Evolutionary conservation across 2,888 invertebrate species (phyloP).

Genomic region (Pyrrhia umbra): DNA sequence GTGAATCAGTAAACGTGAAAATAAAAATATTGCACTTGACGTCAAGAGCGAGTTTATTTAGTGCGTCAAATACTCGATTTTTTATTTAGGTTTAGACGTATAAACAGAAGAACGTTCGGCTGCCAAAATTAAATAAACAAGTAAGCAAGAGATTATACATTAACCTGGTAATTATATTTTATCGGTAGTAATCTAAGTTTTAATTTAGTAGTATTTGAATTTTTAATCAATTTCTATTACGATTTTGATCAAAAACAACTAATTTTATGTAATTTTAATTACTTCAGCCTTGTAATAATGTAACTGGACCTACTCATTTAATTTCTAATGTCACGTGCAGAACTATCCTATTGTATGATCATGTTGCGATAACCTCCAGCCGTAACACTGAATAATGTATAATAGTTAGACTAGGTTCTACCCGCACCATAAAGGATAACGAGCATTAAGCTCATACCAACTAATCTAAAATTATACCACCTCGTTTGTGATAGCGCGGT

Average conservation of each 20-base stretch:
- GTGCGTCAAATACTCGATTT: constrained; percentile 54
- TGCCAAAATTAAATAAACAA: constrained; percentile 33
- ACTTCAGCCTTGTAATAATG: not conserved
- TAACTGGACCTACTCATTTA: not conserved
- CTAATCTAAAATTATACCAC: constrained; percentile 53
- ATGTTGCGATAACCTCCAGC: constrained; percentile 3
- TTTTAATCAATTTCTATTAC: not conserved
- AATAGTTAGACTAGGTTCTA: constrained; percentile 27
- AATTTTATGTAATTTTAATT: no score
- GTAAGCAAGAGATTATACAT: not conserved
- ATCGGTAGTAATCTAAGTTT: not conserved
- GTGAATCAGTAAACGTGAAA: constrained; percentile 43
- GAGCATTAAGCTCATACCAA: constrained; percentile 35
- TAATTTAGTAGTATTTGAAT: not conserved
- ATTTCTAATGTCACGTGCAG: not conserved
- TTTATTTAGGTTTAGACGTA: constrained; percentile 43
- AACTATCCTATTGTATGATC: not conserved
- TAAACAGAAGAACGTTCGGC: constrained; percentile 16
- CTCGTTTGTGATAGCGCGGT: constrained; percentile 28
- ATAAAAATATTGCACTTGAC: constrained; percentile 59
- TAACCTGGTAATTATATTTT: not conserved
- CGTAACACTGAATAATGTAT: constrained; percentile 35
- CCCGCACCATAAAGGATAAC: constrained; percentile 32
- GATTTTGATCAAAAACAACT: no score
- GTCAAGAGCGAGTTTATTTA: constrained; percentile 51